A percentile compares a stretch with the other conserved stretches of the same genome.
These are phyloP conservation scores for Haliclona indistincta DNA, from an alignment of 37 sponge, comb jelly and placozoan genomes.

Conservation along the genomic window DNA sequence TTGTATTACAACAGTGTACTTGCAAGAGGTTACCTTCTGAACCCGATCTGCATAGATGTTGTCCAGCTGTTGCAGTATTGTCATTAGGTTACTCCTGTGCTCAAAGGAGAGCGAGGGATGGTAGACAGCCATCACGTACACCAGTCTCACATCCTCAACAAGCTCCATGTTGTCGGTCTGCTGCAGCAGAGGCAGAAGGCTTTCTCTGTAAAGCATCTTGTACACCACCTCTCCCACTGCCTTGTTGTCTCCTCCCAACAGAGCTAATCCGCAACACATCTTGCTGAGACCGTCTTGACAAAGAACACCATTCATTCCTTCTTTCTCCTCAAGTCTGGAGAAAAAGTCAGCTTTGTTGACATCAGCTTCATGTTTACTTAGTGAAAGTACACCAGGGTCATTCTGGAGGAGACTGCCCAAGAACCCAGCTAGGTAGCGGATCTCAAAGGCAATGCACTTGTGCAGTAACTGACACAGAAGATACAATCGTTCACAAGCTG, in stretches of 20 bases:
- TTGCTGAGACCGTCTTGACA: slow-evolving; percentile 54
- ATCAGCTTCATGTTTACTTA: slow-evolving; percentile 25
- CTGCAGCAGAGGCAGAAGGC: slow-evolving; percentile 15
- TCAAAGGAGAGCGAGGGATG: slow-evolving; percentile 67
- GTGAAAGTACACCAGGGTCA: slow-evolving; percentile 1
- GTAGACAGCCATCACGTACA: slow-evolving; percentile 76
- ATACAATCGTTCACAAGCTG: slow-evolving; percentile 65
- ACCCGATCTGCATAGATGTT: not conserved
- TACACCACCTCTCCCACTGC: slow-evolving; percentile 63
- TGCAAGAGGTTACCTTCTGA: too few species aligned
- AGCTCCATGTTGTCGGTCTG: slow-evolving; percentile 30
- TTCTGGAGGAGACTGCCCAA: slow-evolving; percentile 56
- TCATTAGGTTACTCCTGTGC: slow-evolving; percentile 54
- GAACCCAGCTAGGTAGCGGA: too few species aligned
- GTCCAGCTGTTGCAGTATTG: not conserved
- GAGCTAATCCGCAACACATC: slow-evolving; percentile 64
- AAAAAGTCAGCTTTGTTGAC: slow-evolving; percentile 58
- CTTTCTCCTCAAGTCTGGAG: slow-evolving; percentile 30
- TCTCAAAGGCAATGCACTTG: slow-evolving; percentile 59
- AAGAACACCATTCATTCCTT: slow-evolving; percentile 21
- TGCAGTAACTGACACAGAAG: slow-evolving; percentile 65
- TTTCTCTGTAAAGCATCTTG: slow-evolving; percentile 42
- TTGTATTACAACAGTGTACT: too few species aligned
- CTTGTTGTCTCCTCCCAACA: slow-evolving; percentile 57
- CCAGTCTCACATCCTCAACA: slow-evolving; percentile 68